Base-by-base conservation (phyloP, 2,888 invertebrate species). In the Brachyptera risi region DNA sequence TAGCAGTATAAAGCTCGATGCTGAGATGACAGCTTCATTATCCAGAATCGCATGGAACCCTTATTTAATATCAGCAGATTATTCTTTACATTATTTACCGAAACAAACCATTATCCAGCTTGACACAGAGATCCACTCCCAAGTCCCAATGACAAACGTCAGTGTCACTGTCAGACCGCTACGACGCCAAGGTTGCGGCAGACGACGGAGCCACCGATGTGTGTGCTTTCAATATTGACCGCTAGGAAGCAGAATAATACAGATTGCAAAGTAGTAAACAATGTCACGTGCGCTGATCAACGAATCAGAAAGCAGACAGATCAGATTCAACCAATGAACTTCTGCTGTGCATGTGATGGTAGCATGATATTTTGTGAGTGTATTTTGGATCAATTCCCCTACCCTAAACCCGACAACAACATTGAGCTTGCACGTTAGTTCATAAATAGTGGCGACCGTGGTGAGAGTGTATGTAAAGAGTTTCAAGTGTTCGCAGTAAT, bases 1-100 rank as follows among this genome's bases (percentile, higher is more conserved):
- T 90, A 91, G 76, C 90, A 91, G 71, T 90, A 90, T 71, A 90
- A 80, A 27, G 90, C 89, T 70, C 88, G 81, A 72, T 88, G 88
- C 71, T 90, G 89, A 68, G 82, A 79, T 19, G 82, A 81, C 65
- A 83, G 77, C 63, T 83, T 80, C 67, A 83, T 78, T 70, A 81
- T 75, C 9, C 49, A 51, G 15, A 40, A 26, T 2, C 21, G 24
- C 47, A 47, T 24, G 47, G 11, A 31, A n/a, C n/a, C n/a, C n/a
- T n/a, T n/a, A n/a, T n/a, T n/a, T n/a, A n/a, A n/a, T n/a, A n/a
- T n/a, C n/a, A n/a, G n/a, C n/a, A n/a, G n/a, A n/a, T n/a, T n/a
- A n/a, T n/a, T n/a, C n/a, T n/a, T n/a, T n/a, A n/a, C n/a, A n/a
- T n/a, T n/a, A n/a, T n/a, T n/a, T n/a, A n/a, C n/a, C n/a, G n/a